Evolutionary conservation across 2,888 invertebrate genomes (phyloP), one percentile per base, ranked within the genome.

Genomic region (Diloba caeruleocephala): DNA sequence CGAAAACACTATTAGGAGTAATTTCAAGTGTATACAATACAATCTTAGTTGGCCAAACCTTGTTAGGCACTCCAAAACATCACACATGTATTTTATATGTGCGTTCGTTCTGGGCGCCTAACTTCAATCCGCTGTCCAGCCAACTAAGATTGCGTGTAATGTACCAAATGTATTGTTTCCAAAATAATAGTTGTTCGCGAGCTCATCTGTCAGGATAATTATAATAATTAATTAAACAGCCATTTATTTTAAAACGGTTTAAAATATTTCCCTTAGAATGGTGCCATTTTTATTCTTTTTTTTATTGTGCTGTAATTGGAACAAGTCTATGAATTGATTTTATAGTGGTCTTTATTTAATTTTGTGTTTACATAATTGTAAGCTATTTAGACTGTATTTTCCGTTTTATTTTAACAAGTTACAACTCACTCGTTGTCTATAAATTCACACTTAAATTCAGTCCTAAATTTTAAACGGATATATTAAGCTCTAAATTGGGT

Each of bases 401-500:
- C 0, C 2, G 3, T 37, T 38, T 7, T 32, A 7, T 33, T 21
- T 13, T 38, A 31, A 31, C 13, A 7, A 23, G n/a, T 36, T 26
- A 25, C 25, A 32, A 15, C 42, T 33, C 14, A 41, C 38, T 50
- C 58, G 54, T 60, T 56, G 64, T 14, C 46, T 51, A 56, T 53
- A 68, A 8, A 50, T 48, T 43, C 56, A 45, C 25, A 71, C 66
- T 63, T 72, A 72, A 78, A 81, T 78, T 70, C 65, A 70, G 74
- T 76, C 71, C 54, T 77, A 81, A 81, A 78, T 67, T 76, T 78
- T 56, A 68, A 79, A 82, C 69, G 70, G 76, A 65, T 82, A 71
- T 63, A 74, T 74, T 85, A 87, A 87, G 87, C 84, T 87, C 85
- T 83, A 85, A 72, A 72, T 70, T 82, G 82, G 83, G 82, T 83